Evolutionary conservation across 2,888 invertebrate species (phyloP).

Genomic region (Ephialtes manifestator): DNA sequence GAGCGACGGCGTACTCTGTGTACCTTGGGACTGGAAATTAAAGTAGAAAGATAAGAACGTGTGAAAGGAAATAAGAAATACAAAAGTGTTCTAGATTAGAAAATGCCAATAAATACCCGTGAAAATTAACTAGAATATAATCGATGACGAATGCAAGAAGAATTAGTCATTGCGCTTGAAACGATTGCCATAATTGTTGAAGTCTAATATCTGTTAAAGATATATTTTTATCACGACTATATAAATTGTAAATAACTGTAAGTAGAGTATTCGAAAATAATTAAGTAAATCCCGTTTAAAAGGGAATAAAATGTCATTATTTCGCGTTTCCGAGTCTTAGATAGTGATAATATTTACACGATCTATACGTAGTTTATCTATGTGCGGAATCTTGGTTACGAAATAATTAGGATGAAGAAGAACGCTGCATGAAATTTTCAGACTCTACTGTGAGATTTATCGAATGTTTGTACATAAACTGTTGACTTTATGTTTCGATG

Average conservation of each 20-base stretch:
- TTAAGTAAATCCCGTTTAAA: neutral
- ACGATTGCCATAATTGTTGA: conserved; percentile 11
- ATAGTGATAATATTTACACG: neutral
- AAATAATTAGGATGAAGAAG: neutral
- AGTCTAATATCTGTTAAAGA: conserved; percentile 43
- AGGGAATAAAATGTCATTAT: neutral
- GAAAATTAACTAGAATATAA: neutral
- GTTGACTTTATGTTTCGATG: neutral
- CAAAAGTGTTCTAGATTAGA: neutral
- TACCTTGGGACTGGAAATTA: conserved; percentile 96
- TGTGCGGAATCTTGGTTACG: neutral
- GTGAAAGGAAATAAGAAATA: neutral
- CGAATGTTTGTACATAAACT: conserved; percentile 27
- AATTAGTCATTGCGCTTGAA: conserved; percentile 14
- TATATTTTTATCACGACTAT: conserved; percentile 55
- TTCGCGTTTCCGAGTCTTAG: neutral
- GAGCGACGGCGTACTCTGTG: conserved; percentile 95
- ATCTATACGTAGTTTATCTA: neutral
- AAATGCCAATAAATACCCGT: neutral
- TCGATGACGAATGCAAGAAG: neutral
- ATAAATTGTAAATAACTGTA: conserved; percentile 57
- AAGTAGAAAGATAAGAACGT: conserved; percentile 74
- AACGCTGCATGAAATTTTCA: neutral
- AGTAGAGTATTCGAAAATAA: conserved; percentile 24
- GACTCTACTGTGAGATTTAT: conserved; percentile 2